Percentiles rank a stretch among this genome's conserved stretches.
Evolutionary conservation across 2,113 vertebrate genomes (phyloP).

Genomic region (Equus przewalskii): DNA sequence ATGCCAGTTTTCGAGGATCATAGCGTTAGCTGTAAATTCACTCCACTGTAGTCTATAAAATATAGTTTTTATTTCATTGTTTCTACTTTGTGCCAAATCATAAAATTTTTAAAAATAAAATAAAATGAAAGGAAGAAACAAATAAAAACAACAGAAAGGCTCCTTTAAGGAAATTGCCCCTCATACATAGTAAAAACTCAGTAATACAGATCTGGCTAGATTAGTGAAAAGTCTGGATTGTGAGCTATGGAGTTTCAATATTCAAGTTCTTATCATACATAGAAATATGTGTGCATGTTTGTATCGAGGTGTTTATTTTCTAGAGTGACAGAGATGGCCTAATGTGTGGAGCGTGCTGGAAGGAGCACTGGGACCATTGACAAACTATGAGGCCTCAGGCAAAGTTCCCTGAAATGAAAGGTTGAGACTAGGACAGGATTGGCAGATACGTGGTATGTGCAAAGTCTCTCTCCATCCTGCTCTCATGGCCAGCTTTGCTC

Average conservation of each 20-base stretch:
- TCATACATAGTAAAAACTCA: background rate
- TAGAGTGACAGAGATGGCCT: background rate
- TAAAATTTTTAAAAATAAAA: conserved; percentile 63
- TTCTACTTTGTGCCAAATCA: conserved; percentile 68
- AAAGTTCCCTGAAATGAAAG: background rate
- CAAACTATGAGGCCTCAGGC: background rate
- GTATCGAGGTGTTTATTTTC: background rate
- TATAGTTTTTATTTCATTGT: conserved; percentile 75
- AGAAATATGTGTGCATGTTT: background rate
- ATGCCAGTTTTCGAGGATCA: conserved; percentile 73
- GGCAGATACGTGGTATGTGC: rapidly evolving
- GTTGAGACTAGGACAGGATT: too few species aligned
- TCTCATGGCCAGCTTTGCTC: background rate
- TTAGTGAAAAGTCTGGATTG: background rate
- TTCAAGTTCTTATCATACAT: background rate
- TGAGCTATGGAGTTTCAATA: background rate
- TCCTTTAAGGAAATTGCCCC: background rate
- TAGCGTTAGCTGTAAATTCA: conserved; percentile 57
- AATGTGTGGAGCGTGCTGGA: rapidly evolving
- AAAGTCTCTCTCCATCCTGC: background rate
- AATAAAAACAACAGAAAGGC: conserved; percentile 31
- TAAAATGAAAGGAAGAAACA: conserved; percentile 38
- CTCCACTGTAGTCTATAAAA: conserved; percentile 62
- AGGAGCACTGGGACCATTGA: background rate
- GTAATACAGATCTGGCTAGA: background rate